phyloP scores from a whole-genome alignment of 2,888 invertebrate species.

The Agrenia bidenticulata region DNA sequence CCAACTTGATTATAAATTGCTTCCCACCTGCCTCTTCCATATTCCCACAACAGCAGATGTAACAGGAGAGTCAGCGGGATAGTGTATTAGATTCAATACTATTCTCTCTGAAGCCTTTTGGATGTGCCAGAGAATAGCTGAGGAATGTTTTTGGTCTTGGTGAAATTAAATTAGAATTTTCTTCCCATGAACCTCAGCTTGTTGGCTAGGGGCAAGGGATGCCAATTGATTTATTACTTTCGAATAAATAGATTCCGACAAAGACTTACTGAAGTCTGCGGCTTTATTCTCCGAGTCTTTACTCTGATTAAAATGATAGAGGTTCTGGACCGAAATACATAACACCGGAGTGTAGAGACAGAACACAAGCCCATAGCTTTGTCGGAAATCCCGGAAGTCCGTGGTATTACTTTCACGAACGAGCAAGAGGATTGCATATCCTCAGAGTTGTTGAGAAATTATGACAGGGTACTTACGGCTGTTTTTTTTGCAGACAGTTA shows the following conservation, averaged over 20 bases:
- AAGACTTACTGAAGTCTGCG: neutral
- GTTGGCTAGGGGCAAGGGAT: neutral
- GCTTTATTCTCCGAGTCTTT: neutral
- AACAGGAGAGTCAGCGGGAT: conserved; percentile 1
- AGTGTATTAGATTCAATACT: neutral
- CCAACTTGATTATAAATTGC: conserved; percentile 19
- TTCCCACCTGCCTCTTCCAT: conserved; percentile 17
- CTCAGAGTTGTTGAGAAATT: too few species aligned
- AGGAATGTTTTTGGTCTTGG: conserved; percentile 15
- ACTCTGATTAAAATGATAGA: too few species aligned
- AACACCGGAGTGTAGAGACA: too few species aligned
- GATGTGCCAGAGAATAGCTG: neutral
- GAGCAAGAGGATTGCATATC: too few species aligned
- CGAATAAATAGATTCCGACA: conserved; percentile 40
- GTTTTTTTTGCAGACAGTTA: too few species aligned
- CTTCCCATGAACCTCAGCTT: neutral
- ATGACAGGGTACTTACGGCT: too few species aligned
- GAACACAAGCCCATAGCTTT: too few species aligned
- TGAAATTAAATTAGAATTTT: conserved; percentile 13
- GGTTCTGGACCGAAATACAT: too few species aligned
- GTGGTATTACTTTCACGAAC: too few species aligned
- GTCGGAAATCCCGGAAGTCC: too few species aligned
- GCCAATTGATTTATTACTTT: conserved; percentile 40
- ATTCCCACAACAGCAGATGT: neutral
- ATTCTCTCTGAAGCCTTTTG: neutral